Conservation (phyloP, 2,113 vertebrate genomes). For the Oreotrochilus melanogaster region DNA sequence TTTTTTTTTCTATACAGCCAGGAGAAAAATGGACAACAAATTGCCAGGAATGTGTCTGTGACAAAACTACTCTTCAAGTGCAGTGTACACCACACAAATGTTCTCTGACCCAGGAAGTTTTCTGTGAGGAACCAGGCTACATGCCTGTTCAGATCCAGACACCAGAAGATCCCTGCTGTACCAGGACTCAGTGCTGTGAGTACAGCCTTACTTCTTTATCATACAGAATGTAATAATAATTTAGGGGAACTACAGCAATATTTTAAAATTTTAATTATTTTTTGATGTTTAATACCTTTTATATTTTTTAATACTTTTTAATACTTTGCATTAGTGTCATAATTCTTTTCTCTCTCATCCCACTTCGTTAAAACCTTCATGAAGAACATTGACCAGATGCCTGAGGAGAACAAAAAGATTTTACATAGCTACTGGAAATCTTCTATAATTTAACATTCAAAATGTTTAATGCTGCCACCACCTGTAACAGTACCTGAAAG, state of each 20-base stretch:
- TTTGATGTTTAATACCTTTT: too few species aligned
- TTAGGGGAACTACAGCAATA: not conserved
- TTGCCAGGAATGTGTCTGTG: slow-evolving; percentile 76
- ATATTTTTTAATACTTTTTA: not conserved
- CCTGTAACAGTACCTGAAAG: not conserved
- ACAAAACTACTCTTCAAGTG: slow-evolving; percentile 14
- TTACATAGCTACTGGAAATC: not conserved
- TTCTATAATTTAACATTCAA: not conserved
- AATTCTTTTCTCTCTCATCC: not conserved
- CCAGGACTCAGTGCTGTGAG: slow-evolving; percentile 73
- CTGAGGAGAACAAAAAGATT: not conserved
- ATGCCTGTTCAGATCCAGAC: not conserved
- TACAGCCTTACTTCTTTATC: not conserved
- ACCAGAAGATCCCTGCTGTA: slow-evolving; percentile 72
- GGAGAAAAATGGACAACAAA: slow-evolving; percentile 58
- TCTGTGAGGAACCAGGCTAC: slow-evolving; percentile 62
- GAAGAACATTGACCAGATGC: not conserved
- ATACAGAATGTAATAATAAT: not conserved
- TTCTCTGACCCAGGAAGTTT: not conserved
- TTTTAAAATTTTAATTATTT: not conserved
- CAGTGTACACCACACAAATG: slow-evolving; percentile 56
- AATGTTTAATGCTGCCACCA: not conserved
- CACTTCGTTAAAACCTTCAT: not conserved
- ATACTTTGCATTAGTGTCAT: not conserved
- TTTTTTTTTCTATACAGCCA: slow-evolving; percentile 39